A percentile compares a stretch with the other conserved stretches of the same genome.
These are phyloP conservation scores for Rhea pennata DNA, from an alignment of 2,113 vertebrate genomes.

Conservation along the genomic window DNA sequence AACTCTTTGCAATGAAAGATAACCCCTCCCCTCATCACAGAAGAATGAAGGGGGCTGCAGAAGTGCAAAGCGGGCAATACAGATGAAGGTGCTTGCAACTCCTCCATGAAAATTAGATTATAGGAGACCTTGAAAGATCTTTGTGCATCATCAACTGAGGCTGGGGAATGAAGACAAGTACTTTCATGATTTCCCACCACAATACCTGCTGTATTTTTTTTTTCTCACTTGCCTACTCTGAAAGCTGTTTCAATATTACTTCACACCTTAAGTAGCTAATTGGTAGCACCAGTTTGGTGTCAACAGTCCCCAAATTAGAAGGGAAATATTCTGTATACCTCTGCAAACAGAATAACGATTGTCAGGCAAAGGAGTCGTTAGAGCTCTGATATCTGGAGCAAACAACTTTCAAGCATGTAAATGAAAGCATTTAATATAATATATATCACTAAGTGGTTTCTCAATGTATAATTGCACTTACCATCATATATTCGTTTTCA, in stretches of 20 bases:
- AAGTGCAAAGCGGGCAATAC: not conserved
- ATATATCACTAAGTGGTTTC: not conserved
- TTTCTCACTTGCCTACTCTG: not conserved
- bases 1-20: not conserved
- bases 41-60: not conserved
- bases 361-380: not conserved
- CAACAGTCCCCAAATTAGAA: too few species aligned
- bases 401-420: not conserved
- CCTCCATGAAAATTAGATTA: not conserved
- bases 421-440: not conserved
- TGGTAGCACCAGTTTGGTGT: not conserved
- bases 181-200: not conserved
- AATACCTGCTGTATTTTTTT: not conserved
- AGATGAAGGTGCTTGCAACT: not conserved
- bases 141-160: not conserved
- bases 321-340: not conserved
- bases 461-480: not conserved
- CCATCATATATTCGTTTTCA: not conserved
- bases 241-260: not conserved
- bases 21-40: not conserved
- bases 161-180: not conserved
- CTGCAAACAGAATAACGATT: rapidly evolving
- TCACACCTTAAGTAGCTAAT: not conserved
- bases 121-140: not conserved
- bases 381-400: not conserved